Percentiles rank a stretch among this genome's conserved stretches.
phyloP scores from a whole-genome alignment of 2,888 invertebrate species.

The Xanthia icteritia region DNA sequence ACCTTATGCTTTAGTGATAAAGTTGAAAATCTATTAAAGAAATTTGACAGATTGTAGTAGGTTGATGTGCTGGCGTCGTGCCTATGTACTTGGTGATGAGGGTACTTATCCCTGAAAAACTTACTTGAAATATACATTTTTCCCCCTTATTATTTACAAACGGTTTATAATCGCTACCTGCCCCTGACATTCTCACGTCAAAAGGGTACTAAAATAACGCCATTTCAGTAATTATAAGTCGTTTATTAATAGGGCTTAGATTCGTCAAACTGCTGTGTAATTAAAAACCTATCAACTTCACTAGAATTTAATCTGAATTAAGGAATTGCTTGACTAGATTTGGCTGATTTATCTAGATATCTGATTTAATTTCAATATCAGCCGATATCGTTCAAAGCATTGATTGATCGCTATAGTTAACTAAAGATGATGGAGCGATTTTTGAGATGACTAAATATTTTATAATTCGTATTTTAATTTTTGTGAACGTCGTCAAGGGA shows the following conservation, averaged over 20 bases:
- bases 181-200: not conserved
- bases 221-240: not conserved
- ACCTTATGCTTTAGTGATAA: no score
- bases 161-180: not conserved
- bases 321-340: constrained; percentile 2
- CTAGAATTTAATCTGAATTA: constrained; percentile 33
- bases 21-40: no score
- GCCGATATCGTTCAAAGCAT: constrained; percentile 7
- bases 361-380: constrained; percentile 33
- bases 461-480: constrained; percentile 1
- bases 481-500: not conserved
- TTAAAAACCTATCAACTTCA: constrained; percentile 15
- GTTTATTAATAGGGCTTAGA: not conserved
- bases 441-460: constrained; percentile 6
- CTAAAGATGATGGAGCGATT: constrained; percentile 9
- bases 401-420: constrained; percentile 43
- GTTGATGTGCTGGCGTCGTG: no score
- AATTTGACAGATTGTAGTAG: no score
- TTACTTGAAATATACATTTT: not conserved
- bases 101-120: not conserved
- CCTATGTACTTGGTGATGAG: no score
- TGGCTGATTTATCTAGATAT: constrained; percentile 2
- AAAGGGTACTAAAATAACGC: not conserved
- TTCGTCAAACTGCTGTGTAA: not conserved
- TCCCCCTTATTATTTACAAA: not conserved